Conservation (phyloP, 2,888 invertebrate genomes). For the Heliconius ismenius region DNA sequence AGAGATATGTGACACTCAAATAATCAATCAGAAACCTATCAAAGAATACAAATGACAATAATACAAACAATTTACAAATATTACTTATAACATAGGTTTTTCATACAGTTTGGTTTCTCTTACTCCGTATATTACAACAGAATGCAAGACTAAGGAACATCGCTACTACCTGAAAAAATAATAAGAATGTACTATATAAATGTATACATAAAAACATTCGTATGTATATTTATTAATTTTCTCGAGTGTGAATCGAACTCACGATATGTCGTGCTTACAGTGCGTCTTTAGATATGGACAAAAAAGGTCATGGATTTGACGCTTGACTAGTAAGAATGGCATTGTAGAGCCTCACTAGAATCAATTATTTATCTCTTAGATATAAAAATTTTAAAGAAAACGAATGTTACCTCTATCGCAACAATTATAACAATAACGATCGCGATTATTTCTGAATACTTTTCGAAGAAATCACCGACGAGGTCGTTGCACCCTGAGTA, state of each 20-base stretch:
- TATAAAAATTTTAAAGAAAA: not conserved
- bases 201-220: not conserved
- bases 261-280: not conserved
- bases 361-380: not conserved
- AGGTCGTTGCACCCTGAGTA: constrained; percentile 53
- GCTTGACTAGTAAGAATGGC: too few relatives aligned
- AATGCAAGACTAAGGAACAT: constrained; percentile 33
- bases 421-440: constrained; percentile 53
- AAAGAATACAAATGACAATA: too few relatives aligned
- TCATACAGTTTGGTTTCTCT: constrained; percentile 24
- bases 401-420: constrained; percentile 56
- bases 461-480: constrained; percentile 54
- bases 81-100: not conserved
- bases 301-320: too few relatives aligned
- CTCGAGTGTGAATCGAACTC: not conserved
- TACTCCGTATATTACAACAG: constrained; percentile 34
- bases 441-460: constrained; percentile 55
- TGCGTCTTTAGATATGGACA: too few relatives aligned
- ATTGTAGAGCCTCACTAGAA: too few relatives aligned
- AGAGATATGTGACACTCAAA: not conserved
- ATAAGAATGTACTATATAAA: not conserved
- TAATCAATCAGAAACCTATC: not conserved
- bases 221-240: not conserved
- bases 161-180: not conserved
- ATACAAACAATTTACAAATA: not conserved